A percentile compares a stretch with the other conserved stretches of the same genome.
phyloP scores from a whole-genome alignment of 1,140 invertebrate species.

The Melanaphis sacchari region DNA sequence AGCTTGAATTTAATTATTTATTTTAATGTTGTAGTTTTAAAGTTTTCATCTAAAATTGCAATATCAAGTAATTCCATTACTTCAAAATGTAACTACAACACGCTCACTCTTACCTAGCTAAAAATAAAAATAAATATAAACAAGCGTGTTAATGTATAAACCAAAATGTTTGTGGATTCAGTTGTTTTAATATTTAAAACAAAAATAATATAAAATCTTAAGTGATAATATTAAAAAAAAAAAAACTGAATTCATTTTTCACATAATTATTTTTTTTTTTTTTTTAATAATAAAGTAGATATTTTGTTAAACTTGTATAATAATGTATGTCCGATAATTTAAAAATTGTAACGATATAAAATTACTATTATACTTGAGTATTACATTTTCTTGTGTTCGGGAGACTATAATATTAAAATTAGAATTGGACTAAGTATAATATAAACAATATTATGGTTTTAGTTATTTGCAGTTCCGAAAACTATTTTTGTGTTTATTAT shows the following conservation, averaged over 20 bases:
- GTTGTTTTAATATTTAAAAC: neutral
- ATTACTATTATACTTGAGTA: neutral
- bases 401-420: too few species aligned
- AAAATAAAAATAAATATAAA: neutral
- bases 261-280: neutral
- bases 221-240: neutral
- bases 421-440: neutral
- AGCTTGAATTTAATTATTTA: slow-evolving; percentile 23
- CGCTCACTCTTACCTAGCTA: neutral
- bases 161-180: neutral
- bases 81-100: neutral
- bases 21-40: neutral
- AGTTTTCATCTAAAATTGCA: neutral
- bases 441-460: neutral
- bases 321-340: neutral
- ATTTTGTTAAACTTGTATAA: too few species aligned
- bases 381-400: neutral
- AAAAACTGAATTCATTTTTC: neutral
- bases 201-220: neutral
- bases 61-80: neutral
- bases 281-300: neutral
- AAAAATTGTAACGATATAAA: neutral
- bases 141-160: neutral
- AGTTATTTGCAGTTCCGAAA: neutral
- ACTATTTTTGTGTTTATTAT: too few species aligned